Evolutionary conservation across 2,113 vertebrate species (phyloP), one percentile per base, ranked within the genome.

Genomic region (Ivindomyrus marchei): DNA sequence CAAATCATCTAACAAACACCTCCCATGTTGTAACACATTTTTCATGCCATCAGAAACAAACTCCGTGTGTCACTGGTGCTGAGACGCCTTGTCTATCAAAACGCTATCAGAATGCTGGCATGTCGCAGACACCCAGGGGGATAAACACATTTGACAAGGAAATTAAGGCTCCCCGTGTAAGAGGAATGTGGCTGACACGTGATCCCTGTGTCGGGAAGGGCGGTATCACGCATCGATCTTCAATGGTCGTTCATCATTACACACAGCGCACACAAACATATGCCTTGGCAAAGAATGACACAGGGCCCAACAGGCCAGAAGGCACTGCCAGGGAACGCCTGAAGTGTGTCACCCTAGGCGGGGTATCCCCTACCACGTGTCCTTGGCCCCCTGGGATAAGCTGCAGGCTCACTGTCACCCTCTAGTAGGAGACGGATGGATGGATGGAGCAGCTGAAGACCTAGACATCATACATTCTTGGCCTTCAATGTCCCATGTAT

Each of bases 221-320:
- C 31, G 47, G 53, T 31, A 89, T 89, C 49, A n/a, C 4, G 39
- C 50, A 89, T 89, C 53, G 36, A 84, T 89, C 83, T 49, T 83
- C 89, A 31, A 46, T 84, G 15, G 36, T 42, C 36, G 36, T 27
- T 80, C 88, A 77, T 89, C 74, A n/a, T 84, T 89, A 49, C 70
- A 17, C 58, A 7, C 74, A 83, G 70, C 2, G 24, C 74, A 31
- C 74, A 45, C 52, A 53, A 89, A 89, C 62, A 84, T 83, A 83
- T 10, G 13, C 31, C n/a, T 84, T 56, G 74, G 31, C 39, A 77
- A 70, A 62, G 88, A 42, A 74, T 62, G 45, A 36, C 31, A 45
- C 27, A n/a, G 74, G 39, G 74, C 39, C 24, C 50, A 39, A 17
- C 36, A 77, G 31, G 70, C 27, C 11, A 1, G 4, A 11, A 11